Evolutionary conservation across 2,888 invertebrate genomes (phyloP), one percentile per base, ranked within the genome.

Genomic region (Drosophila robusta): DNA sequence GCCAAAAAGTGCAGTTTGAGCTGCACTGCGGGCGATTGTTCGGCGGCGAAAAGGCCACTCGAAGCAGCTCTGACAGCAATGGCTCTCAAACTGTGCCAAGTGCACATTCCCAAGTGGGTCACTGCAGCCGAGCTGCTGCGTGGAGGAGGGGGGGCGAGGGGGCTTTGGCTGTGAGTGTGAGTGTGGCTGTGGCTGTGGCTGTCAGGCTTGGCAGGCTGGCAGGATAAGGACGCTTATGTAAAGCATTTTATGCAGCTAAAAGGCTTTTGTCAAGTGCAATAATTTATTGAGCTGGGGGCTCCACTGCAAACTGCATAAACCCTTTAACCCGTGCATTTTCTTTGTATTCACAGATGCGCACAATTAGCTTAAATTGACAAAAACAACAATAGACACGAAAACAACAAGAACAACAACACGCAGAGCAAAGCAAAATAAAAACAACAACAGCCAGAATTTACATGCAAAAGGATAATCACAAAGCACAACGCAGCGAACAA

Each of bases 381-480:
- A 46, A 65, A 50, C 45, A 56, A 49, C 42, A 34, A 34, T 12
- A 34, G 12, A 34, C 12, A 34, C n/a, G n/a, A n/a, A n/a, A n/a
- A n/a, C 29, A 62, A 32, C 32, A 57, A 32, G 16, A 67, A n/a
- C 51, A 67, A 36, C 29, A 63, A 36, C 50, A 70, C 55, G 16
- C 38, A 47, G 56, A 60, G 52, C 45, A 72, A 64, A 45, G 18
- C 55, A 45, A 32, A 47, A 14, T 24, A 66, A 18, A 57, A 63
- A 45, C 29, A 45, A 14, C 56, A 52, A 49, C 44, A 80, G 70
- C 70, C 76, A 87, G 85, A 85, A 85, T 88, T 85, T 85, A 85
- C 70, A 85, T 76, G 85, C 85, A 88, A 85, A 87, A 72, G 70
- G 85, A 85, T 85, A 85, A 85, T 85, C 89, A 88, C 73, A 80